Percentiles rank a stretch among this genome's conserved stretches.
Evolutionary conservation across 1,140 invertebrate genomes (phyloP).

Genomic region (Bombus haemorrhoidalis): DNA sequence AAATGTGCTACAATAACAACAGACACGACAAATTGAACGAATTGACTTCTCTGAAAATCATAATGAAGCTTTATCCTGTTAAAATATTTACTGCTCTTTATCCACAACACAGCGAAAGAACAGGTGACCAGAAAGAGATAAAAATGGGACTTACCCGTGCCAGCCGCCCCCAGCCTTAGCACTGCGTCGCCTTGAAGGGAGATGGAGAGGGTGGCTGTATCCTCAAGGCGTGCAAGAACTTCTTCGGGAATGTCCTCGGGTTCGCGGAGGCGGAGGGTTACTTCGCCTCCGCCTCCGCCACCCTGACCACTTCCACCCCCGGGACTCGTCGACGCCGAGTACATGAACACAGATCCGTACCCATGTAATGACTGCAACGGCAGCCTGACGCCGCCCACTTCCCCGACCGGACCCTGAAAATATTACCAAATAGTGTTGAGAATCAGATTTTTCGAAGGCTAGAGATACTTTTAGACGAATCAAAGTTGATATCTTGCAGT

Average conservation of each 20-base stretch:
- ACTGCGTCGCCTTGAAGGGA: slow-evolving; percentile 81
- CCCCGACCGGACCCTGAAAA: slow-evolving; percentile 82
- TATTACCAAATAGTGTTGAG: not conserved
- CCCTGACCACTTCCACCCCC: slow-evolving; percentile 78
- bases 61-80: not conserved
- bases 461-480: not conserved
- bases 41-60: not conserved
- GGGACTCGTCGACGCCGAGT: slow-evolving; percentile 81
- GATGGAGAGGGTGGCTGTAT: slow-evolving; percentile 83
- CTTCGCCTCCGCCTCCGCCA: slow-evolving; percentile 79
- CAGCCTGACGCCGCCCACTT: slow-evolving; percentile 83
- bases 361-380: slow-evolving; percentile 83
- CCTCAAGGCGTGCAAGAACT: slow-evolving; percentile 82
- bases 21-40: not conserved
- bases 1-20: no score
- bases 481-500: not conserved
- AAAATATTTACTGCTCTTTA: no score
- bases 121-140: not conserved
- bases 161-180: slow-evolving; percentile 79
- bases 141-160: slow-evolving; percentile 73
- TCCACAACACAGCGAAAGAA: slow-evolving; percentile 13
- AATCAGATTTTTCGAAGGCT: not conserved
- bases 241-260: slow-evolving; percentile 83
- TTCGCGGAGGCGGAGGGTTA: slow-evolving; percentile 83
- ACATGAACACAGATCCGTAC: slow-evolving; percentile 84